Percentiles rank a stretch among this genome's conserved stretches.
These are phyloP conservation scores for Nothobranchius kuhntae DNA, from an alignment of 2,113 vertebrate species.

Conservation along the genomic window DNA sequence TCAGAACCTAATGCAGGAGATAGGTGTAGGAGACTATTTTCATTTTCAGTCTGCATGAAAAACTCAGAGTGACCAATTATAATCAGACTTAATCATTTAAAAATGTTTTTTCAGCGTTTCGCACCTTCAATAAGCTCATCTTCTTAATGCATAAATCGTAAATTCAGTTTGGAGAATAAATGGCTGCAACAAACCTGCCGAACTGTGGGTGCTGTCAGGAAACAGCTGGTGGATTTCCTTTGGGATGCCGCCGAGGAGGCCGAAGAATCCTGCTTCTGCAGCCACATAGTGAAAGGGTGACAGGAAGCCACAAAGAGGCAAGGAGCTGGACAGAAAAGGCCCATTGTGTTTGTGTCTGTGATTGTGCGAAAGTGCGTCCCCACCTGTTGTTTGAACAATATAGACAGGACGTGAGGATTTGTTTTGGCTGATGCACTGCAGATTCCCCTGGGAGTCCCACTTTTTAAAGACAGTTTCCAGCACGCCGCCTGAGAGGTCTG, in stretches of 20 bases:
- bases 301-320: constrained; percentile 2
- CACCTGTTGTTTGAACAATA: constrained; percentile 83
- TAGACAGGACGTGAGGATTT: constrained; percentile 72
- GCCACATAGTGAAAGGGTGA: constrained; percentile 41
- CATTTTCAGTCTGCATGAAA: too few relatives aligned
- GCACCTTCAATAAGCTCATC: background rate
- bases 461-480: constrained; percentile 66
- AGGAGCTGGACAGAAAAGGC: background rate
- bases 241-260: constrained; percentile 77
- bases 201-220: constrained; percentile 31
- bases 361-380: constrained; percentile 38
- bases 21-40: too few relatives aligned
- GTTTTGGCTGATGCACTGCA: constrained; percentile 60
- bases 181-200: constrained; percentile 39
- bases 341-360: background rate
- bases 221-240: constrained; percentile 69
- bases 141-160: background rate
- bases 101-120: too few relatives aligned
- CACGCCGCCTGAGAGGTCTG: constrained; percentile 51
- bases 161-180: background rate
- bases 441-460: constrained; percentile 67
- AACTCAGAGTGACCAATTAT: too few relatives aligned
- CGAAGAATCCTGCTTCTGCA: constrained; percentile 80
- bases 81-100: too few relatives aligned
- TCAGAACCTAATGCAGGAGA: too few relatives aligned